A percentile compares a stretch with the other conserved stretches of the same genome.
Evolutionary conservation across 2,797 vertebrate genomes (phyloP).

Genomic region (Emydoidea blandingii): DNA sequence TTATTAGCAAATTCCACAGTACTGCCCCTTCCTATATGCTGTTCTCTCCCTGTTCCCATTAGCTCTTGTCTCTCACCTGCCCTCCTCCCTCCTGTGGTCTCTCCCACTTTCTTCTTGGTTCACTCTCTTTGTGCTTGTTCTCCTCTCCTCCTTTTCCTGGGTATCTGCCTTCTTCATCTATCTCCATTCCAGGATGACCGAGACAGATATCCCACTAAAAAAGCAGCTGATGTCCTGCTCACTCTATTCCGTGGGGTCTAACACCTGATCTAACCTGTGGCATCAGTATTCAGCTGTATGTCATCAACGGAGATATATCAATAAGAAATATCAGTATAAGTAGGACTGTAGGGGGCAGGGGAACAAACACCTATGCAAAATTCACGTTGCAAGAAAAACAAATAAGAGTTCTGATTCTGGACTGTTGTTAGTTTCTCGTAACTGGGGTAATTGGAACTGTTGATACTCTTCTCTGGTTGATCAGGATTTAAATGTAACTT

Average conservation of each 20-base stretch:
- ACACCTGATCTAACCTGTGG: not conserved
- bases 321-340: not conserved
- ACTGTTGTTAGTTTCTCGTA: not conserved
- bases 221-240: not conserved
- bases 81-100: not conserved
- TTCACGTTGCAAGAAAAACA: not conserved
- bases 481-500: constrained; percentile 38
- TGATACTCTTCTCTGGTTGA: not conserved
- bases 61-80: not conserved
- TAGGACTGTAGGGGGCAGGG: not conserved
- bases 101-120: not conserved
- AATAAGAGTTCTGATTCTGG: not conserved
- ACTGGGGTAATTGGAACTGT: accelerated
- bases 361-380: not conserved
- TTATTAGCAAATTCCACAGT: not conserved
- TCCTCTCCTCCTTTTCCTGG: not conserved
- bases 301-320: not conserved
- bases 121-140: not conserved
- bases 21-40: accelerated
- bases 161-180: not conserved
- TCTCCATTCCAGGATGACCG: not conserved
- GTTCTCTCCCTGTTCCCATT: not conserved
- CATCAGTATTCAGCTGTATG: not conserved
- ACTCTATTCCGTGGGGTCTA: not conserved
- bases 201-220: not conserved